A percentile compares a stretch with the other conserved stretches of the same genome.
These are phyloP conservation scores for Struthio camelus DNA, from an alignment of 2,113 vertebrate species.

Conservation along the genomic window DNA sequence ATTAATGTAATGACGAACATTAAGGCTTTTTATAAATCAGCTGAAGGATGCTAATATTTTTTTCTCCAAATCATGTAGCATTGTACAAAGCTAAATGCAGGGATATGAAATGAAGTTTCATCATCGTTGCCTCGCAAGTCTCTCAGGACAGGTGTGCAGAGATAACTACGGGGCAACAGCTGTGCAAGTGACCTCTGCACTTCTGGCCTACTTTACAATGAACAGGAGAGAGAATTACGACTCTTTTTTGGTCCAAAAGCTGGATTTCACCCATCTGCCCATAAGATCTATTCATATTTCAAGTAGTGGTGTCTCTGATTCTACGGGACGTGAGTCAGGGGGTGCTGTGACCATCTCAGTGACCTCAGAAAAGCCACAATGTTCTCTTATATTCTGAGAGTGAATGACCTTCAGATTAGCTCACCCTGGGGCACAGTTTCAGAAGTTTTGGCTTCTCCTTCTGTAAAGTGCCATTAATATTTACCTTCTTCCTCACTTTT, in stretches of 20 bases:
- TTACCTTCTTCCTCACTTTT: neutral
- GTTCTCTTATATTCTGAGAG: neutral
- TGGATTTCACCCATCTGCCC: neutral
- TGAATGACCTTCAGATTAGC: neutral
- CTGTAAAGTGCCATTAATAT: neutral
- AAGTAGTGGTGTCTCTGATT: neutral
- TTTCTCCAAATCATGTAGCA: neutral
- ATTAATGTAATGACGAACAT: constrained; percentile 32
- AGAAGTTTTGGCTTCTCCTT: neutral
- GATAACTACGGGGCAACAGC: neutral
- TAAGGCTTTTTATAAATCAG: constrained; percentile 11
- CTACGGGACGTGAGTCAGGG: neutral
- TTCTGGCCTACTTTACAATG: neutral
- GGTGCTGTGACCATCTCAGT: neutral
- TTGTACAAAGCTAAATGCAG: neutral
- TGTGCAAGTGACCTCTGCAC: neutral
- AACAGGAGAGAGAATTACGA: neutral
- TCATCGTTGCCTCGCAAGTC: neutral
- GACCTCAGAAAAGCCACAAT: neutral
- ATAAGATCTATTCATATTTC: neutral
- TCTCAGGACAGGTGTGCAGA: neutral
- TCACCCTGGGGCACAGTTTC: neutral
- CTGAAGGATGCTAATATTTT: neutral
- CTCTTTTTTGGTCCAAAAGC: neutral
- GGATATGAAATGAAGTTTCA: neutral